Percentiles rank a stretch among this genome's conserved stretches.
Evolutionary conservation across 2,797 vertebrate species (phyloP).

Genomic region (Melanotaenia maccullochi): DNA sequence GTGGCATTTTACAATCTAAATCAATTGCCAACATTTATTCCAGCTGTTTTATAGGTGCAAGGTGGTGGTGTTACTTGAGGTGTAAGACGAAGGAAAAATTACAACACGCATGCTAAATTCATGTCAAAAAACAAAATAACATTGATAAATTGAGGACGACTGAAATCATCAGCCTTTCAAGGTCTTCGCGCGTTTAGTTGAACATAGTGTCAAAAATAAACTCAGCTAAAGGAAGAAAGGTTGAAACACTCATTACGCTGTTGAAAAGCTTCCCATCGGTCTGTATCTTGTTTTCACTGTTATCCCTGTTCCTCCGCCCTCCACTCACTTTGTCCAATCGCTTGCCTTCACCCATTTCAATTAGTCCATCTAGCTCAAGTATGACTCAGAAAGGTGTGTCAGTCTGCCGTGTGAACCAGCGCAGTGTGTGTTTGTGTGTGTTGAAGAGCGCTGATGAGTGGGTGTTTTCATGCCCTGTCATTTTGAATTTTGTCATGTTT

Average conservation of each 20-base stretch:
- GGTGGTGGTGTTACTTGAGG: background rate
- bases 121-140: background rate
- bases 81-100: background rate
- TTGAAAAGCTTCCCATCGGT: constrained; percentile 68
- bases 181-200: background rate
- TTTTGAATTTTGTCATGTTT: constrained; percentile 77
- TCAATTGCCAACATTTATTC: background rate
- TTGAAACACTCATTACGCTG: constrained; percentile 36
- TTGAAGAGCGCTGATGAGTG: constrained; percentile 22
- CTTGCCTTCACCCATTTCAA: constrained; percentile 82
- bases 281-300: constrained; percentile 66
- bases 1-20: background rate
- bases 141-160: background rate
- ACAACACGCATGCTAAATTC: background rate
- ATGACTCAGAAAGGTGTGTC: constrained; percentile 90
- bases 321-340: constrained; percentile 76
- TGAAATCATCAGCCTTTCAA: background rate
- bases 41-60: background rate
- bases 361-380: constrained; percentile 86
- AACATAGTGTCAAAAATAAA: constrained; percentile 1
- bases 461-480: constrained; percentile 75
- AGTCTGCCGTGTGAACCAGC: constrained; percentile 81
- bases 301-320: constrained; percentile 69
- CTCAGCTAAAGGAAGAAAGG: constrained; percentile 11
- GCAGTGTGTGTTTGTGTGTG: constrained; percentile 64